phyloP scores from a whole-genome alignment of 2,113 vertebrate species.

The Accipiter virgatus region DNA sequence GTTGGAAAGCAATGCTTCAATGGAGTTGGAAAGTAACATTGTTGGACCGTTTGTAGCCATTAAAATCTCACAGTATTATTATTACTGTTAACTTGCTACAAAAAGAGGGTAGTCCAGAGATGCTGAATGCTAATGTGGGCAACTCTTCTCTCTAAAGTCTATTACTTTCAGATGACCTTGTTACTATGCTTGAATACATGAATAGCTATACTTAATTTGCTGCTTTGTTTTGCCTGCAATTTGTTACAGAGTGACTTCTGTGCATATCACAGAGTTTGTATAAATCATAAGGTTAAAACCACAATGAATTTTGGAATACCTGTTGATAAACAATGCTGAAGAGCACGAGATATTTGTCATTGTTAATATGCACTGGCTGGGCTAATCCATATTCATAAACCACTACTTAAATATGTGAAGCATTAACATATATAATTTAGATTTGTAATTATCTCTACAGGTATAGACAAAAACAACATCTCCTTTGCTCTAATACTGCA shows the following conservation, averaged over 20 bases:
- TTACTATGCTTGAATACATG: not conserved
- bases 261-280: not conserved
- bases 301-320: slow-evolving; percentile 12
- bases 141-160: not conserved
- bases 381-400: slow-evolving; percentile 50
- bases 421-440: slow-evolving; percentile 12
- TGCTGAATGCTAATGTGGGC: not conserved
- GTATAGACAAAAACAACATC: not conserved
- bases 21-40: not conserved
- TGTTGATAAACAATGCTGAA: slow-evolving; percentile 3
- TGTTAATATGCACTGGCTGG: not conserved
- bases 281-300: slow-evolving; percentile 18
- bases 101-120: not conserved
- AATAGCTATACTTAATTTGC: not conserved
- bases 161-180: slow-evolving; percentile 9
- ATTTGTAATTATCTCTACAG: slow-evolving; percentile 6
- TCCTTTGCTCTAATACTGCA: not conserved
- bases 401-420: not conserved
- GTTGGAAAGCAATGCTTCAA: not conserved
- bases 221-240: not conserved
- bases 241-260: not conserved
- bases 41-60: not conserved
- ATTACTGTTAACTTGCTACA: not conserved
- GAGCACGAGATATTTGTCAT: not conserved
- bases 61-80: not conserved